Evolutionary conservation across 2,797 vertebrate species (phyloP).

Genomic region (Lagodon rhomboides): DNA sequence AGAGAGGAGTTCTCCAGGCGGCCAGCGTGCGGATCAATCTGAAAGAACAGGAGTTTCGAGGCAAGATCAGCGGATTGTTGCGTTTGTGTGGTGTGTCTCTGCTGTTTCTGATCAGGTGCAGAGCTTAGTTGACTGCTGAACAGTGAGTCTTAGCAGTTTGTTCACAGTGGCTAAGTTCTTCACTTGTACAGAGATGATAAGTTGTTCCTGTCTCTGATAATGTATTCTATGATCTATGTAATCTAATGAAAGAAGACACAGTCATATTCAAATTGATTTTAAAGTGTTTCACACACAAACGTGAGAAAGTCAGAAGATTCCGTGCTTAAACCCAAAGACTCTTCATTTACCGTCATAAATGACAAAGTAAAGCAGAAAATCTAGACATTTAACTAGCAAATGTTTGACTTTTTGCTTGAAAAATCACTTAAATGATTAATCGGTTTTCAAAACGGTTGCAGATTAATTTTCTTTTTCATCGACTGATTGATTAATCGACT

Average conservation of each 20-base stretch:
- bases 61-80: slow-evolving; percentile 22
- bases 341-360: too few species aligned
- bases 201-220: background rate
- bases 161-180: slow-evolving; percentile 81
- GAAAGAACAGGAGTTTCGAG: slow-evolving; percentile 7
- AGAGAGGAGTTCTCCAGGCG: slow-evolving; percentile 8
- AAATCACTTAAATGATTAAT: too few species aligned
- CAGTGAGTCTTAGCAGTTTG: slow-evolving; percentile 60
- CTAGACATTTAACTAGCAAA: too few species aligned
- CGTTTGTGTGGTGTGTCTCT: slow-evolving; percentile 7
- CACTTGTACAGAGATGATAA: slow-evolving; percentile 53
- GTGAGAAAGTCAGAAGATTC: background rate
- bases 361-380: too few species aligned
- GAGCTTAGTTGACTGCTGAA: slow-evolving; percentile 76
- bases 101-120: slow-evolving; percentile 67
- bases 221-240: too few species aligned
- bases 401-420: too few species aligned
- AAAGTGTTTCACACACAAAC: background rate
- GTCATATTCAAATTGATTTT: background rate
- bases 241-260: background rate
- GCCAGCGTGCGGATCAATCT: background rate
- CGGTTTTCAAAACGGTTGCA: too few species aligned
- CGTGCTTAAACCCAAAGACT: background rate
- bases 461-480: too few species aligned
- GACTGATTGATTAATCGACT: too few species aligned